These are phyloP conservation scores for Babyrousa celebensis DNA, from an alignment of 2,797 vertebrate species.

Conservation along the genomic window DNA sequence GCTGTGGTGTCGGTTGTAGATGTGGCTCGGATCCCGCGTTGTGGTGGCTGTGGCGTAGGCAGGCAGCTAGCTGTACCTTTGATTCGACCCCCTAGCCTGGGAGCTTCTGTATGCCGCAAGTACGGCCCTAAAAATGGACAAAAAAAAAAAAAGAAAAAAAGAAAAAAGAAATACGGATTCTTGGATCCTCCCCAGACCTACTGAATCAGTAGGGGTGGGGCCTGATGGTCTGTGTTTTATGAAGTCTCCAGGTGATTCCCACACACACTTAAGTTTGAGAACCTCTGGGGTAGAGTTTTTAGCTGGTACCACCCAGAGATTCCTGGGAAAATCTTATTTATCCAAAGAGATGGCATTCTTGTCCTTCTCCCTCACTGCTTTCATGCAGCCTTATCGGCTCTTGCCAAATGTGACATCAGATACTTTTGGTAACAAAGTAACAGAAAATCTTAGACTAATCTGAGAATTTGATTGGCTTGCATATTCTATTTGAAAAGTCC, in stretches of 20 bases:
- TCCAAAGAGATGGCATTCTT: too few relatives aligned
- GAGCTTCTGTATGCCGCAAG: too few relatives aligned
- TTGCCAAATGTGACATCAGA: neutral
- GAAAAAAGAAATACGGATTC: too few relatives aligned
- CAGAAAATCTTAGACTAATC: neutral
- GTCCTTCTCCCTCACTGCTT: neutral
- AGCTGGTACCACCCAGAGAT: neutral
- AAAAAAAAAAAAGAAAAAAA: too few relatives aligned
- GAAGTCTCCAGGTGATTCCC: neutral
- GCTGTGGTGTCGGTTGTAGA: too few relatives aligned
- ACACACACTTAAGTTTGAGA: neutral
- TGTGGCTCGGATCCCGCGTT: too few relatives aligned
- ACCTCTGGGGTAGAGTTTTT: neutral
- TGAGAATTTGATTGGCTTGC: neutral
- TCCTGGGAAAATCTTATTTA: neutral
- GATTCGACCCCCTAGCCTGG: too few relatives aligned
- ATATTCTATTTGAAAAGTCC: neutral
- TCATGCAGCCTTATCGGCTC: neutral
- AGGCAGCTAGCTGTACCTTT: too few relatives aligned
- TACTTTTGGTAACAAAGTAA: neutral
- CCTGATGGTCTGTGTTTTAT: too few relatives aligned
- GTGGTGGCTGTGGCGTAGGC: too few relatives aligned
- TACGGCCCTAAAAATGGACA: too few relatives aligned
- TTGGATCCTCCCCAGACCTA: neutral
- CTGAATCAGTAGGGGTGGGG: neutral